Percentiles rank a stretch among this genome's conserved stretches.
phyloP scores from a whole-genome alignment of 2,888 invertebrate species.

The Drosophila emarginata region DNA sequence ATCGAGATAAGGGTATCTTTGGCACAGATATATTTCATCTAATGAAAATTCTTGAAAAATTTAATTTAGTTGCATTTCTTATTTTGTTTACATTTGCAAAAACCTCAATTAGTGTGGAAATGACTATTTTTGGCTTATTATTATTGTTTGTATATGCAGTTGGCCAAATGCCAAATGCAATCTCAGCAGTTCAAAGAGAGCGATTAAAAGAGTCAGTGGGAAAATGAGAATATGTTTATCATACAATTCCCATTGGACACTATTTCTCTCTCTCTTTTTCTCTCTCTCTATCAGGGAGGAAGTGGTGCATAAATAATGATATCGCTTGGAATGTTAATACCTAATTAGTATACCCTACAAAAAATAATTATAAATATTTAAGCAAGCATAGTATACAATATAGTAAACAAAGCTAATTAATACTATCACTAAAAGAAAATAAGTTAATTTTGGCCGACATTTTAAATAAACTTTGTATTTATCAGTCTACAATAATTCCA shows the following conservation, averaged over 20 bases:
- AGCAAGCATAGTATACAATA: too few species aligned
- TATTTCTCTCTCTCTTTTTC: neutral
- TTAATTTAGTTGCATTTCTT: neutral
- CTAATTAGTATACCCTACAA: neutral
- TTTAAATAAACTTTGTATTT: too few species aligned
- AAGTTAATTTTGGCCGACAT: too few species aligned
- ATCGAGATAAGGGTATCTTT: too few species aligned
- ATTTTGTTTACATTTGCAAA: slow-evolving; percentile 18
- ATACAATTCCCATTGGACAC: neutral
- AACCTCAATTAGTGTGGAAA: neutral
- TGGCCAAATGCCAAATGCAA: slow-evolving; percentile 51
- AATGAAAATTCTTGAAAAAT: slow-evolving; percentile 19
- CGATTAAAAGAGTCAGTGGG: neutral
- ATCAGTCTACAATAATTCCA: too few species aligned
- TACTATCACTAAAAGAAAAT: too few species aligned
- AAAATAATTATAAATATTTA: too few species aligned
- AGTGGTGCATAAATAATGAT: slow-evolving; percentile 1
- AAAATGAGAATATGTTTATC: neutral
- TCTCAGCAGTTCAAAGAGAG: slow-evolving; percentile 3
- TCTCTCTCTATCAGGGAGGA: neutral
- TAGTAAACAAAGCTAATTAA: too few species aligned
- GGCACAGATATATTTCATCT: slow-evolving; percentile 9
- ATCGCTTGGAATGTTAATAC: neutral
- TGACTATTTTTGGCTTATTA: slow-evolving; percentile 12
- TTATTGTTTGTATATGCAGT: slow-evolving; percentile 28